Base-by-base conservation (phyloP, 2,888 invertebrate genomes). In the Aelia acuminata region DNA sequence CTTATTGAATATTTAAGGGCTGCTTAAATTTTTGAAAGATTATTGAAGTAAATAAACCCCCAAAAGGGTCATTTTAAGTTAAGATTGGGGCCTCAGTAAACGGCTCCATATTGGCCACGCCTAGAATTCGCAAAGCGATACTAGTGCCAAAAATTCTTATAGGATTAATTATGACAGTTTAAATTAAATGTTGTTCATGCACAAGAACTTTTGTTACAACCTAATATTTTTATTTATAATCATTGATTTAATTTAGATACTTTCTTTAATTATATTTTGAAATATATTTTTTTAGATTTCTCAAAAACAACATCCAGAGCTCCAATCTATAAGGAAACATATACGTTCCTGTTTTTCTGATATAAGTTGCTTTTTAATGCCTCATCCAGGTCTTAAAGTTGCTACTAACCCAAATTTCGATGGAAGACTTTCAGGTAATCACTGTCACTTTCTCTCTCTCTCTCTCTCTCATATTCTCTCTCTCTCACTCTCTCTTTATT, bases 321-420 rank as follows among this genome's bases (percentile, higher is more conserved):
- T 99, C 89, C 98, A 98, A 92, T 97, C 98, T 84, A 93, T 96
- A 87, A 94, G 99, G 88, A 96, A 95, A 92, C 98, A 99, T 93
- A 98, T 99, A 91, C 95, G 96, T 90, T 96, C 97, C 26, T 99
- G 99, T 93, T 99, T 99, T 93, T 95, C 96, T 18, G 96, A 98
- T 92, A 98, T 99, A 91, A 96, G 97, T 35, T 99, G 99, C 93
- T 99, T 98, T 93, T 94, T 99, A 89, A 96, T 99, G 97, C 99
- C 99, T 80, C 99, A 99, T 94, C 99, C 99, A 0, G 99, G 99
- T n/a, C 95, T 99, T 48, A 96, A 95, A 92, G 99, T 99, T 88
- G 98, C 99, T 90, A 98, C 98, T 89, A 98, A 97, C 94, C 99
- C 98, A 26, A 95, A 95, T 90, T 99, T 99, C 93, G 98, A 99